These are phyloP conservation scores for Onychomys torridus DNA, from an alignment of 2,797 vertebrate genomes.

Conservation along the genomic window DNA sequence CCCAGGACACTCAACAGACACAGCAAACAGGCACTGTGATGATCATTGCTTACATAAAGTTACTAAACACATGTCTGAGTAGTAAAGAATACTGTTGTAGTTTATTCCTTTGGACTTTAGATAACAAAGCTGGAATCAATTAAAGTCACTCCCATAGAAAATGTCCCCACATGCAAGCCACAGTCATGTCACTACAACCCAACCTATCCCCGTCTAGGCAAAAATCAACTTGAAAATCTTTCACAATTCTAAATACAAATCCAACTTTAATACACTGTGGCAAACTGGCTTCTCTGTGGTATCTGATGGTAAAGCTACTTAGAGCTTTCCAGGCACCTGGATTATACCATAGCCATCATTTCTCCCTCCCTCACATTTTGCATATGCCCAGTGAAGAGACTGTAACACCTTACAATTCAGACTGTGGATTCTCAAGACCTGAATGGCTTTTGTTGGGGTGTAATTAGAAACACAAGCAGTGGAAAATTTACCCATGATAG, in stretches of 20 bases:
- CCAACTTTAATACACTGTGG: background rate
- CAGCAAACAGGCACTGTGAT: background rate
- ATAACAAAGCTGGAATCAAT: background rate
- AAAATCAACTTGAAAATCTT: background rate
- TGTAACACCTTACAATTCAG: background rate
- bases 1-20: no score
- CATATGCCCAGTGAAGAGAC: background rate
- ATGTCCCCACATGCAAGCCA: background rate
- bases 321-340: background rate
- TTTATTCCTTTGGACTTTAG: background rate
- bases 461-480: background rate
- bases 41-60: background rate
- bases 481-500: background rate
- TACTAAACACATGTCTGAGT: background rate
- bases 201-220: no score
- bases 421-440: background rate
- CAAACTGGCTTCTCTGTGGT: accelerated
- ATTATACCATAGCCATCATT: background rate
- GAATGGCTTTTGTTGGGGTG: background rate
- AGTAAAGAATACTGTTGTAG: background rate
- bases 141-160: background rate
- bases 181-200: accelerated
- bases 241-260: background rate
- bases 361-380: background rate
- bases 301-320: background rate